These are phyloP conservation scores for Eutolmus rufibarbis DNA, from an alignment of 2,888 invertebrate genomes.

Conservation along the genomic window DNA sequence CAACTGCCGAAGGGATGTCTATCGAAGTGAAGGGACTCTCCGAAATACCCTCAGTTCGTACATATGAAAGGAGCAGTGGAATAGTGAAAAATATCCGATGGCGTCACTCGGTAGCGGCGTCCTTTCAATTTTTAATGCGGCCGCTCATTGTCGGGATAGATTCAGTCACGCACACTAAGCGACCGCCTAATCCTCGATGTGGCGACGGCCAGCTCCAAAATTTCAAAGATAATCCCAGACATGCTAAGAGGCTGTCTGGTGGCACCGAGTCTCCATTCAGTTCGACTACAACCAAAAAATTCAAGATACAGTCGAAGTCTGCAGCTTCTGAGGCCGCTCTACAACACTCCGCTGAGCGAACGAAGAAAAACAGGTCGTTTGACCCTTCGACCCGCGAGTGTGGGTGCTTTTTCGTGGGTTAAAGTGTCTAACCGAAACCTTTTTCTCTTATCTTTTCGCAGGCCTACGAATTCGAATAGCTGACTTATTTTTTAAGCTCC, in stretches of 20 bases:
- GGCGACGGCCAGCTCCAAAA: not conserved
- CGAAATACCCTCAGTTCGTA: not conserved
- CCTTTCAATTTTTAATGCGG: slow-evolving; percentile 1
- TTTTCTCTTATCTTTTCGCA: slow-evolving; percentile 60
- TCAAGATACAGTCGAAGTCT: not conserved
- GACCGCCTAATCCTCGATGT: not conserved
- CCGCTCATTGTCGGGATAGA: not conserved
- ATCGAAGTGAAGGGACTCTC: not conserved
- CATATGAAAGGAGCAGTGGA: not conserved
- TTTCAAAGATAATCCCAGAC: not conserved
- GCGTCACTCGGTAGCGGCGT: not conserved
- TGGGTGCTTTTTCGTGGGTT: not conserved
- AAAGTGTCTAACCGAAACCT: not conserved
- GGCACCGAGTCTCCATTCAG: not conserved
- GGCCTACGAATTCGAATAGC: slow-evolving; percentile 98
- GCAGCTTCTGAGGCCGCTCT: not conserved
- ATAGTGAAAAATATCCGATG: not conserved
- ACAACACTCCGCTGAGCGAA: slow-evolving; percentile 1
- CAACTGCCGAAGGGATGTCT: not conserved
- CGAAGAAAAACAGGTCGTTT: not conserved
- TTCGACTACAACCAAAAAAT: not conserved
- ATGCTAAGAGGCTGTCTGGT: slow-evolving; percentile 6
- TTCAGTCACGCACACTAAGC: not conserved
- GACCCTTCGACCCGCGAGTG: not conserved
- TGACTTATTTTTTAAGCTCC: slow-evolving; percentile 94